These are phyloP conservation scores for Heliornis fulica DNA, from an alignment of 2,113 vertebrate genomes.

Conservation along the genomic window DNA sequence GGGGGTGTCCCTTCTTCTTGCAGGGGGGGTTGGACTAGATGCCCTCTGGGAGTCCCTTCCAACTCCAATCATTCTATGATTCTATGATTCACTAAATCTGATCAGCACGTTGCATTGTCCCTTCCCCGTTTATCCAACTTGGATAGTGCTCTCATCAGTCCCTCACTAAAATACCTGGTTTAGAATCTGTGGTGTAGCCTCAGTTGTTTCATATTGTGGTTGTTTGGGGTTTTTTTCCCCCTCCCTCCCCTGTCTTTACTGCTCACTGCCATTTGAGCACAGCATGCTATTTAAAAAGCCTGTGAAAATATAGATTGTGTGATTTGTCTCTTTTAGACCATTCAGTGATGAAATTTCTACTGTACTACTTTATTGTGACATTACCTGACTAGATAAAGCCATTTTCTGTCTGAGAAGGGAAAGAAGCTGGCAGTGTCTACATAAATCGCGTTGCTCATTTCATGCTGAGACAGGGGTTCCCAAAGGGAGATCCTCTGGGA, in stretches of 20 bases:
- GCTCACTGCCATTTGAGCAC: neutral
- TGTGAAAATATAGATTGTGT: slow-evolving; percentile 26
- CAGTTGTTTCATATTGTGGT: neutral
- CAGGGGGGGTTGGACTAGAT: no score
- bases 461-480: slow-evolving; percentile 72
- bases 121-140: neutral
- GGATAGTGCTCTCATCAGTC: neutral
- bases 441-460: slow-evolving; percentile 65
- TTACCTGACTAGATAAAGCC: slow-evolving; percentile 66
- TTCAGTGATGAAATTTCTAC: slow-evolving; percentile 52
- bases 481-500: slow-evolving; percentile 70
- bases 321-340: slow-evolving; percentile 59
- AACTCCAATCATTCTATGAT: no score
- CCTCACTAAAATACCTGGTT: neutral
- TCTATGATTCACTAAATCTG: neutral
- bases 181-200: neutral
- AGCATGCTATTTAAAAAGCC: neutral
- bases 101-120: neutral
- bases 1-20: no score
- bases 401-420: slow-evolving; percentile 56
- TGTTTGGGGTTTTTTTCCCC: rapidly evolving
- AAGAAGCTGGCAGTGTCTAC: slow-evolving; percentile 39
- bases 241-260: neutral
- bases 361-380: slow-evolving; percentile 57
- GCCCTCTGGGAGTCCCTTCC: no score